Evolutionary conservation across 2,113 vertebrate species (phyloP).

Genomic region (Cyanoramphus novaezelandiae): DNA sequence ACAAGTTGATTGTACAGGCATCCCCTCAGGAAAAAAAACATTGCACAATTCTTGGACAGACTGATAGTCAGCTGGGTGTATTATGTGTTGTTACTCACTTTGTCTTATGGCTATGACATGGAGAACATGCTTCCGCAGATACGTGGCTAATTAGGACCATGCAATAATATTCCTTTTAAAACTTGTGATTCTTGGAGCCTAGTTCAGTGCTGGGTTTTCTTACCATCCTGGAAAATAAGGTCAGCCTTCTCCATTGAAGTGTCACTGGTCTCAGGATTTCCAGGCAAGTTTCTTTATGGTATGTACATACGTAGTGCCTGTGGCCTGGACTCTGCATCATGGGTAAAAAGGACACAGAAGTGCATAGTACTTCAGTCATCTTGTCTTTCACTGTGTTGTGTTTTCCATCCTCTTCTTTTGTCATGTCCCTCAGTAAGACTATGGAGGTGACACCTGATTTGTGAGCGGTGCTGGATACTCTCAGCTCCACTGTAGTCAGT

Average conservation of each 20-base stretch:
- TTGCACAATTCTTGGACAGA: not conserved
- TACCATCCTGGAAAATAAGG: not conserved
- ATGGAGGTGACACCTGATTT: not conserved
- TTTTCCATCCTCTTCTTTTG: not conserved
- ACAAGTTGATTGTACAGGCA: not conserved
- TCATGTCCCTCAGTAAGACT: not conserved
- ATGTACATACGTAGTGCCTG: fast-evolving
- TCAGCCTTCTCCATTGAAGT: not conserved
- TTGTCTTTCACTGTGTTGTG: not conserved
- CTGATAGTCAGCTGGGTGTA: not conserved
- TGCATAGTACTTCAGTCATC: not conserved
- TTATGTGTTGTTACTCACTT: not conserved
- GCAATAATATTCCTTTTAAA: not conserved
- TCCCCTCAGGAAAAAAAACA: not conserved
- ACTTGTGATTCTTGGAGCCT: not conserved
- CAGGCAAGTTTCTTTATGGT: not conserved
- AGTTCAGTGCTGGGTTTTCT: not conserved
- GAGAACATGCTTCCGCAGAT: not conserved
- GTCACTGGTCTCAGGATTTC: not conserved
- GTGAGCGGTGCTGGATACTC: not conserved
- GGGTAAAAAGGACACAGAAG: not conserved
- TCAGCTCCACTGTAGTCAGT: not conserved
- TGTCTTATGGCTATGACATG: not conserved
- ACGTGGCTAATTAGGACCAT: not conserved
- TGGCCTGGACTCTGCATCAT: not conserved